phyloP scores from a whole-genome alignment of 2,888 invertebrate genomes.

The Thereva unica region DNA sequence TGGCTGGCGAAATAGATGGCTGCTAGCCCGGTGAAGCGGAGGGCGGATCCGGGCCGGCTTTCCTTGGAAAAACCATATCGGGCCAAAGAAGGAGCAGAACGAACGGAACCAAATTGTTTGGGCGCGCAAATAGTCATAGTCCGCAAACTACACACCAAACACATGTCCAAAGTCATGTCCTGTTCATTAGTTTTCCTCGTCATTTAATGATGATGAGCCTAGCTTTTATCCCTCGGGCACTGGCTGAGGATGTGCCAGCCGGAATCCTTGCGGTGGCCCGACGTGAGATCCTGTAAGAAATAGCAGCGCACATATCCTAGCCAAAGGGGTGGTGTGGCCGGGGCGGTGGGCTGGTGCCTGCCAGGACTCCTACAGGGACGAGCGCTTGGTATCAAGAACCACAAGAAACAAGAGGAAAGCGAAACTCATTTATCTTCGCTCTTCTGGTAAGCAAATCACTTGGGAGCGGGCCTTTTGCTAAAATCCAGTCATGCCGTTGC shows the following conservation, averaged over 20 bases:
- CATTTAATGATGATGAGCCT: constrained; percentile 17
- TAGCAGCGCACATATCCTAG: not conserved
- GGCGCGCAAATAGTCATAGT: not conserved
- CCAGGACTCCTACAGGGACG: not conserved
- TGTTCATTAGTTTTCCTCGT: constrained; percentile 32
- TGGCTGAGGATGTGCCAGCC: not conserved
- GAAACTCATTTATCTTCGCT: constrained; percentile 33
- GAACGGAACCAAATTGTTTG: no score
- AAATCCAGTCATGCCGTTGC: constrained; percentile 26
- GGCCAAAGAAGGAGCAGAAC: no score
- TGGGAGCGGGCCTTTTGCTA: constrained; percentile 7
- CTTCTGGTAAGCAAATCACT: constrained; percentile 15
- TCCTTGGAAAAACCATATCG: no score
- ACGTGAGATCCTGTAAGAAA: no score
- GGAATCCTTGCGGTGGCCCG: no score
- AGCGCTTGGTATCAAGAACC: constrained; percentile 14
- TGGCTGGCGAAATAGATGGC: not conserved
- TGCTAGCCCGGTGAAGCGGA: not conserved
- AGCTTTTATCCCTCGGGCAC: constrained; percentile 10
- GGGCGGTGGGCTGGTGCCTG: not conserved
- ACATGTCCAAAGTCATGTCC: constrained; percentile 36
- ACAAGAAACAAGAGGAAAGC: constrained; percentile 24
- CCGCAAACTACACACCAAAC: constrained; percentile 16
- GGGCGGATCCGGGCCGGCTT: not conserved
- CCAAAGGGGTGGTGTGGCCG: constrained; percentile 6